phyloP scores from a whole-genome alignment of 2,888 invertebrate species.

The Sarcophaga carnaria region DNA sequence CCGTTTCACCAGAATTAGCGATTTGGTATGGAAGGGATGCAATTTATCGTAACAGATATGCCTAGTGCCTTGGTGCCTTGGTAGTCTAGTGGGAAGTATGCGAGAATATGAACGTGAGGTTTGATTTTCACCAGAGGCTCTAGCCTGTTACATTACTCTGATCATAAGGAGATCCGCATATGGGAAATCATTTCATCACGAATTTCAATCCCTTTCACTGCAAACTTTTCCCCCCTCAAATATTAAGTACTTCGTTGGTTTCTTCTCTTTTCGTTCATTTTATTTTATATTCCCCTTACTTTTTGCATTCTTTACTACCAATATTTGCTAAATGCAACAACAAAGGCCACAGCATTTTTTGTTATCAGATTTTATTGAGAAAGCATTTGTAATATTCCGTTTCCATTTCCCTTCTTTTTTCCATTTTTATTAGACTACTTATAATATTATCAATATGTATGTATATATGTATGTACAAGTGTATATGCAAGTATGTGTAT shows the following conservation, averaged over 20 bases:
- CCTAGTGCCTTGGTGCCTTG: too few species aligned
- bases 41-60: too few species aligned
- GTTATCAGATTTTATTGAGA: constrained; percentile 40
- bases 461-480: not conserved
- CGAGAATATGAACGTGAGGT: too few species aligned
- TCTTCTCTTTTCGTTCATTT: not conserved
- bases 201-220: too few species aligned
- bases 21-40: too few species aligned
- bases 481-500: constrained; percentile 11
- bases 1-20: too few species aligned
- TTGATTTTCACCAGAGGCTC: too few species aligned
- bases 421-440: constrained; percentile 24
- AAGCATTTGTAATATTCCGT: constrained; percentile 38
- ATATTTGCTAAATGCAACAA: not conserved
- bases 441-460: constrained; percentile 13
- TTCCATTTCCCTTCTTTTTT: constrained; percentile 16
- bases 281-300: not conserved
- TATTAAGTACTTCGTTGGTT: not conserved
- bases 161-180: too few species aligned
- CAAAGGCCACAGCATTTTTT: not conserved
- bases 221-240: too few species aligned
- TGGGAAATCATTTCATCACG: too few species aligned
- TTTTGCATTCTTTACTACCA: not conserved
- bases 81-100: too few species aligned
- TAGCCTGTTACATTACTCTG: too few species aligned